Evolutionary conservation across 2,113 vertebrate species (phyloP).

Genomic region (Aphyosemion australe): DNA sequence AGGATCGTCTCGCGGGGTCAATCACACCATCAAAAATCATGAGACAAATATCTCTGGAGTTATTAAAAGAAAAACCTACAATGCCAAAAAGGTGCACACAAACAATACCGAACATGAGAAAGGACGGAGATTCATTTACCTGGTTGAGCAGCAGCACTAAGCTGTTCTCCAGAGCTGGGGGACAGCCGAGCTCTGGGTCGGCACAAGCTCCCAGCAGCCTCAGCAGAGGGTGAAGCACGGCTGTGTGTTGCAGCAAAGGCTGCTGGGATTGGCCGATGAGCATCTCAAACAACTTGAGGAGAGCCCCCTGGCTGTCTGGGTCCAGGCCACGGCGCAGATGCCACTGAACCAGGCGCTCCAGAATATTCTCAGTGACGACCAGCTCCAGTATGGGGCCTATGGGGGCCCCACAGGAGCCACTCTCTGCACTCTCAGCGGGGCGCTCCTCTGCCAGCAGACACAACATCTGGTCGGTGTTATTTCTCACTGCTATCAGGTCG

Average conservation of each 20-base stretch:
- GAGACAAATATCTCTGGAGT: too few species aligned
- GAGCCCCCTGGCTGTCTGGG: slow-evolving; percentile 86
- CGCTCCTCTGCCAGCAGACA: slow-evolving; percentile 91
- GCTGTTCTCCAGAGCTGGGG: slow-evolving; percentile 83
- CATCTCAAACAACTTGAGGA: slow-evolving; percentile 95
- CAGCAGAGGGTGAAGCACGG: slow-evolving; percentile 88
- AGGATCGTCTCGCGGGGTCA: too few species aligned
- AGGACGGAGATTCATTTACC: slow-evolving; percentile 35
- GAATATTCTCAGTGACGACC: slow-evolving; percentile 85
- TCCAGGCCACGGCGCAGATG: slow-evolving; percentile 86
- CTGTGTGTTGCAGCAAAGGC: slow-evolving; percentile 86
- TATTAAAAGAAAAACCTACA: too few species aligned
- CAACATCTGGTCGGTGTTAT: slow-evolving; percentile 96
- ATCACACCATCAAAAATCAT: too few species aligned
- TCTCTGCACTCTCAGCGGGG: slow-evolving; percentile 64
- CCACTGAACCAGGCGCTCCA: slow-evolving; percentile 89
- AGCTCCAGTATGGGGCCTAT: slow-evolving; percentile 90
- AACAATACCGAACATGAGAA: too few species aligned
- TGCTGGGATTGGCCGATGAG: slow-evolving; percentile 92
- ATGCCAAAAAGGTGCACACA: too few species aligned
- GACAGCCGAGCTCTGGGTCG: slow-evolving; percentile 77
- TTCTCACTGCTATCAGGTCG: slow-evolving; percentile 91
- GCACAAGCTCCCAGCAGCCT: slow-evolving; percentile 86
- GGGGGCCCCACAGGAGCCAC: slow-evolving; percentile 15
- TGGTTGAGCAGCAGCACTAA: slow-evolving; percentile 93